These are phyloP conservation scores for Hippocampus kuda DNA, from an alignment of 2,797 vertebrate species.

Conservation along the genomic window DNA sequence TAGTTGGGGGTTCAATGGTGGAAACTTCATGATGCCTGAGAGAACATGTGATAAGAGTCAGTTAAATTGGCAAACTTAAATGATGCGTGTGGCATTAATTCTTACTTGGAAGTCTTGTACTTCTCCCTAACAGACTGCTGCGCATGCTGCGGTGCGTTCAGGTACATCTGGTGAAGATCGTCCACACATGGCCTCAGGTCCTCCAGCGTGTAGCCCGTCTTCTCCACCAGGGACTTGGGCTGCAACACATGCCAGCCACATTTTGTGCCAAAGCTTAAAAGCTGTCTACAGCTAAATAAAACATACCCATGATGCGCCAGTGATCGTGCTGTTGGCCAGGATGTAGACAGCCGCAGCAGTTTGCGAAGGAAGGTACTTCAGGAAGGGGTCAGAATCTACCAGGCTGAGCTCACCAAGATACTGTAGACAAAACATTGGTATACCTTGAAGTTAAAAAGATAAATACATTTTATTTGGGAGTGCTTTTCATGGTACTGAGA, in stretches of 20 bases:
- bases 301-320: conserved; percentile 71
- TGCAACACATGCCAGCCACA: conserved; percentile 28
- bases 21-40: conserved; percentile 83
- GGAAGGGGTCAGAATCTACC: conserved; percentile 85
- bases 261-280: neutral
- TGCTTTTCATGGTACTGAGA: too few relatives aligned
- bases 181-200: conserved; percentile 80
- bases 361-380: conserved; percentile 90
- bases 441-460: neutral
- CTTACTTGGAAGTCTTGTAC: conserved; percentile 89
- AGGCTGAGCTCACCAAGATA: conserved; percentile 90
- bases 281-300: neutral
- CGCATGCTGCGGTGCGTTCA: conserved; percentile 78
- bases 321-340: conserved; percentile 77
- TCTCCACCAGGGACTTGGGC: conserved; percentile 71
- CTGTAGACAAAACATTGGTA: conserved; percentile 47
- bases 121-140: conserved; percentile 94
- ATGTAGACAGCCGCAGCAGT: conserved; percentile 81
- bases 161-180: conserved; percentile 82
- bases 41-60: neutral
- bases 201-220: conserved; percentile 78
- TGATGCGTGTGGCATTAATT: neutral
- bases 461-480: too few relatives aligned
- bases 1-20: conserved; percentile 74
- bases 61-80: neutral